Evolutionary conservation across 2,797 vertebrate genomes (phyloP).

Genomic region (Lacerta viridis): DNA sequence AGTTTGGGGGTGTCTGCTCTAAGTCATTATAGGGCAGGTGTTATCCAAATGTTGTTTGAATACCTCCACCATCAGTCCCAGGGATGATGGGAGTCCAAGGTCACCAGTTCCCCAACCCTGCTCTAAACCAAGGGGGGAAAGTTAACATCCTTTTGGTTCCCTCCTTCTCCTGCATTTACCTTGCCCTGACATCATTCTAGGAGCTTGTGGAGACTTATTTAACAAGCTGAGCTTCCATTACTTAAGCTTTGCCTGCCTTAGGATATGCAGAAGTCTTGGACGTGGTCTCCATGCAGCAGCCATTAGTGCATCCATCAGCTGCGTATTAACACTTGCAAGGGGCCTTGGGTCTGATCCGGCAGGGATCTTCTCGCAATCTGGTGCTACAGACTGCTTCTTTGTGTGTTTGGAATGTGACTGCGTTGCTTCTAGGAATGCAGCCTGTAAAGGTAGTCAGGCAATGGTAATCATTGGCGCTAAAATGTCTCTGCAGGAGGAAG

Average conservation of each 20-base stretch:
- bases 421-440: constrained; percentile 50
- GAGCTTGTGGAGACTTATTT: constrained; percentile 25
- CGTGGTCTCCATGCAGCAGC: neutral
- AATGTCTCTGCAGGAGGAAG: constrained; percentile 87
- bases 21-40: neutral
- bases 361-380: too few species aligned
- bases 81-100: too few species aligned
- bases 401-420: neutral
- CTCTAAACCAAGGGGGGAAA: neutral
- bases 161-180: neutral
- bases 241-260: neutral
- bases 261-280: neutral
- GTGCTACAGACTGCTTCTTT: constrained; percentile 27
- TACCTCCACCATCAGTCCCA: too few species aligned
- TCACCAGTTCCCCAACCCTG: neutral
- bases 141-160: neutral
- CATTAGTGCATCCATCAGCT: neutral
- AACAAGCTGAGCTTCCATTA: neutral
- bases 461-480: constrained; percentile 29
- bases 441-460: constrained; percentile 49
- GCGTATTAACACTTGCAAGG: too few species aligned
- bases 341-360: too few species aligned
- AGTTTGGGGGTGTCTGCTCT: neutral
- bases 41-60: too few species aligned
- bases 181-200: constrained; percentile 21